phyloP scores from a whole-genome alignment of 1,140 invertebrate species.

The Acromyrmex echinatior region DNA sequence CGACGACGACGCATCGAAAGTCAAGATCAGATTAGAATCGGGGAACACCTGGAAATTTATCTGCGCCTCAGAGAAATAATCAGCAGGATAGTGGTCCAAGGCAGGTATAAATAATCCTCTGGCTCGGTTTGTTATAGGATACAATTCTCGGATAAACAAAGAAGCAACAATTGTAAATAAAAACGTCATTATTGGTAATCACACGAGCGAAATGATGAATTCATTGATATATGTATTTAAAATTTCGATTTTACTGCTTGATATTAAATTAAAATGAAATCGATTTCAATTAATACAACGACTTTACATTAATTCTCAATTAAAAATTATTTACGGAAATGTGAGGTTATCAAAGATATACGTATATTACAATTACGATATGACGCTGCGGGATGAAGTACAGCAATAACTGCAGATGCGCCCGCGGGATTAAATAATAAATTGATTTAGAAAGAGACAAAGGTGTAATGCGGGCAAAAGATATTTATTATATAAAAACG shows the following conservation, averaged over 20 bases:
- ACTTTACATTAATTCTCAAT: neutral
- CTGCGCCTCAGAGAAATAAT: slow-evolving; percentile 83
- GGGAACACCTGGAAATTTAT: slow-evolving; percentile 83
- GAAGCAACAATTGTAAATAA: neutral
- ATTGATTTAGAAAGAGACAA: slow-evolving; percentile 81
- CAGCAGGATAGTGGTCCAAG: slow-evolving; percentile 78
- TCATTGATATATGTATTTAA: neutral
- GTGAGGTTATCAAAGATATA: neutral
- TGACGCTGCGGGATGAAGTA: neutral
- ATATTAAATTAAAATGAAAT: neutral
- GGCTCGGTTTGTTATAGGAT: slow-evolving; percentile 56
- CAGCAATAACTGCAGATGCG: slow-evolving; percentile 51
- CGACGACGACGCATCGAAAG: slow-evolving; percentile 77
- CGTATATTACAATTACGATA: neutral
- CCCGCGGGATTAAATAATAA: slow-evolving; percentile 73
- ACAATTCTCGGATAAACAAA: slow-evolving; percentile 42
- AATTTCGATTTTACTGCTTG: neutral
- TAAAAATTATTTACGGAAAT: neutral
- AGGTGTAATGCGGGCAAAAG: slow-evolving; percentile 79
- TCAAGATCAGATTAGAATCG: slow-evolving; percentile 85
- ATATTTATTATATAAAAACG: slow-evolving; percentile 85
- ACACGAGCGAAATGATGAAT: neutral
- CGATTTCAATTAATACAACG: neutral
- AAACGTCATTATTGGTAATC: neutral
- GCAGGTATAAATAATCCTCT: slow-evolving; percentile 79